Percentiles rank a stretch among this genome's conserved stretches.
phyloP scores from a whole-genome alignment of 1,140 invertebrate species.

The Drosophila nebulosa region DNA sequence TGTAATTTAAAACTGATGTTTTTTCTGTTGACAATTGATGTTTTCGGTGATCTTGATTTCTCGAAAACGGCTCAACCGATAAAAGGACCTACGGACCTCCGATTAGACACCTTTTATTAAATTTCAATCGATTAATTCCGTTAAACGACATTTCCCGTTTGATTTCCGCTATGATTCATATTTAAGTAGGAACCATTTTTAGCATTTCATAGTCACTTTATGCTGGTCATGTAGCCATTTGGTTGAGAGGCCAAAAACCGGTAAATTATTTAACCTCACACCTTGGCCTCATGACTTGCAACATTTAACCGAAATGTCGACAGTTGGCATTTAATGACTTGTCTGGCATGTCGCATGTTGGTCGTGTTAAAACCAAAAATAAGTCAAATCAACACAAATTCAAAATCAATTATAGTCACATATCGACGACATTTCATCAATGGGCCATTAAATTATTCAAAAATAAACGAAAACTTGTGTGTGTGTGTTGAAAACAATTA shows the following conservation, averaged over 20 bases:
- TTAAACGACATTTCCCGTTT: too few species aligned
- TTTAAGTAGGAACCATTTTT: neutral
- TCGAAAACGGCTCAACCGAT: too few species aligned
- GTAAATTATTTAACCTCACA: neutral
- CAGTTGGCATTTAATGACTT: neutral
- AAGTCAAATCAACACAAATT: neutral
- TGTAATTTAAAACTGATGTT: too few species aligned
- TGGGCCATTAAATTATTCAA: slow-evolving; percentile 49
- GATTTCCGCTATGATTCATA: neutral
- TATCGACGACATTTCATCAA: slow-evolving; percentile 19
- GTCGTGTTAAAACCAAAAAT: slow-evolving; percentile 1
- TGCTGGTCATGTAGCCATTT: neutral
- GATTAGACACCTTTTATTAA: too few species aligned
- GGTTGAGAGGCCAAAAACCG: neutral
- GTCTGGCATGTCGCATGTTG: neutral
- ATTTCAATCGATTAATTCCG: neutral
- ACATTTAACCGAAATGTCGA: neutral
- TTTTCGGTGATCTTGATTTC: too few species aligned
- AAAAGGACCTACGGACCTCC: too few species aligned
- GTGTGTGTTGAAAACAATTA: slow-evolving; percentile 31
- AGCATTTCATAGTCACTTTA: neutral
- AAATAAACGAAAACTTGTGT: slow-evolving; percentile 16
- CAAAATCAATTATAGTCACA: neutral
- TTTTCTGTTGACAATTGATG: too few species aligned
- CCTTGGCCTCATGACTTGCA: neutral